Base-by-base conservation (phyloP, 2,888 invertebrate species). In the Cheilosia variabilis region DNA sequence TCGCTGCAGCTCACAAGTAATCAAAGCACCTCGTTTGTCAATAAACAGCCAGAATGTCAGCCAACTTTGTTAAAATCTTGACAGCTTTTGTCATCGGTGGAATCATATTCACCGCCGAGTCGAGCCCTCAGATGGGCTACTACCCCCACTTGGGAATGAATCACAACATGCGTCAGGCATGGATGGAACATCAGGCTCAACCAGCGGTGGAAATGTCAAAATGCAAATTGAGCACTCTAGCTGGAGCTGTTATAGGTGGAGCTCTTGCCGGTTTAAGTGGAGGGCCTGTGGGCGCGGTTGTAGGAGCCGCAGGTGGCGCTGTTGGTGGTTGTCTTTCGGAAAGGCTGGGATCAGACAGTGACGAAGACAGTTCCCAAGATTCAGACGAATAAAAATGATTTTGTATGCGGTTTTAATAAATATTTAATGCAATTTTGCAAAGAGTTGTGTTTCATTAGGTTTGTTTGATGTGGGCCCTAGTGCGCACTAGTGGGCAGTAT, bases 101-200 rank as follows among this genome's bases (percentile, higher is more conserved):
- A 19, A 9, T 19, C 10, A 17, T 50, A 2, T 17, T 50, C 4
- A 22, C 50, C 10, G 13, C 4, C 3, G 50, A 50, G 9, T 50
- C 50, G 10, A 17, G 3, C 2, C 50, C 50, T 50, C 50, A 19
- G 13, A 0, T 50, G 17, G 50, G 50, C 7, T 31, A 31, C 31
- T 55, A 31, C 10, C 31, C 31, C 2, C 55, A 27, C 13, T 31
- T 55, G n/a, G 55, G 55, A 6, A 31, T 55, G 31, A 55, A 31
- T 31, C 15, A 27, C 53, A n/a, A 15, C 27, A 53, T 53, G 13
- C 53, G 53, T 24, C 22, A 22, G n/a, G 27, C 55, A 31, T 55
- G 31, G 55, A 55, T 31, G 55, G 17, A 55, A 15, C 31, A 17
- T 19, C 55, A 55, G 22, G 53, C 53, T 27, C 10, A 15, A 34